Evolutionary conservation across 2,797 vertebrate species (phyloP), one percentile per base, ranked within the genome.

Genomic region (Scolopax bukidnonensis): DNA sequence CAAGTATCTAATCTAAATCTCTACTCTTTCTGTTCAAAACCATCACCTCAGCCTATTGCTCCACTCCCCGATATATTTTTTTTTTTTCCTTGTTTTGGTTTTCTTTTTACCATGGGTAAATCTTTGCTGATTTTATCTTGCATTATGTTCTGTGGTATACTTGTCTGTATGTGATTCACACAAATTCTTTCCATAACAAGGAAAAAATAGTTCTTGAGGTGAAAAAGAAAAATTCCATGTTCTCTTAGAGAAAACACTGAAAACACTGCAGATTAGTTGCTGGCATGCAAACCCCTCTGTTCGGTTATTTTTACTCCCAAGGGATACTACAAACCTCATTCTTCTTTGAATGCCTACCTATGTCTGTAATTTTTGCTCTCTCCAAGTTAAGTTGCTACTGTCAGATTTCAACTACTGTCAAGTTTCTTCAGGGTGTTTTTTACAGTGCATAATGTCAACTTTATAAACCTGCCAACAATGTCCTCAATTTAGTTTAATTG

Each of bases 401-500:
- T 63, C 83, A 73, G 36, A 27, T 69, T 86, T 71, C 45, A 64
- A 54, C 68, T 79, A 61, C 25, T 60, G 43, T 82, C 83, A 86
- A 77, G 61, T 41, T 97, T 69, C 68, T 68, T 91, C 56, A 60
- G 38, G 67, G 54, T 80, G 12, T 38, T 75, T 87, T 88, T 90
- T 86, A 69, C 6, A 68, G 57, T 48, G 63, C 54, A 79, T 90
- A 91, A 80, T 53, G 48, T 92, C 91, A 92, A 84, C 73, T 95
- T 95, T 84, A 89, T 65, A 92, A 86, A 94, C 60, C 68, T 95
- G 76, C 61, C 51, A 92, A 84, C 90, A 64, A 82, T 43, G 57
- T 84, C 63, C 53, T 90, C 68, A 85, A 73, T 96, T 95, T 95
- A 88, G 48, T 84, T 92, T 96, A 96, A 95, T 97, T 97, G 89